Evolutionary conservation across 2,797 vertebrate species (phyloP).

Genomic region (Pogoniulus pusillus): DNA sequence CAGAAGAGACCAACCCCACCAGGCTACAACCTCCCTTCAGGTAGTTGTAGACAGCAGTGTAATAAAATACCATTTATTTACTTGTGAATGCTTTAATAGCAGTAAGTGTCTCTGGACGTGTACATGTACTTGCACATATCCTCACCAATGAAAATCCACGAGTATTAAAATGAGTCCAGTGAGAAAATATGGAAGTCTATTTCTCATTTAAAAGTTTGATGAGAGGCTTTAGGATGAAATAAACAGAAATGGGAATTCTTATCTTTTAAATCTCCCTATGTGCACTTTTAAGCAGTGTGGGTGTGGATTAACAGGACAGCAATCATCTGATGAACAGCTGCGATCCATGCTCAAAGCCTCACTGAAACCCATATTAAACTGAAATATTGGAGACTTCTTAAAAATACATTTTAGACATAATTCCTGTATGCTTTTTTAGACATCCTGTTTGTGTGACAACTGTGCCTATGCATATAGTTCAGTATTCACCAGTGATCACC

Average conservation of each 20-base stretch:
- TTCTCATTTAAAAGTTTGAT: not conserved
- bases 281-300: not conserved
- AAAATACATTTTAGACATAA: not conserved
- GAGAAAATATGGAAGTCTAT: not conserved
- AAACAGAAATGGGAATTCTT: not conserved
- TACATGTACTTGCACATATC: not conserved
- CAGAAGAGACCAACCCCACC: too few species aligned
- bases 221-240: not conserved
- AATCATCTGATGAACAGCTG: conserved; percentile 13
- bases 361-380: not conserved
- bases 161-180: not conserved
- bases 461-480: not conserved
- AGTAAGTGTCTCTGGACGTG: not conserved
- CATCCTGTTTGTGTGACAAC: not conserved
- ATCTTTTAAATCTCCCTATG: not conserved
- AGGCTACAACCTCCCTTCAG: too few species aligned
- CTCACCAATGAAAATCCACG: not conserved
- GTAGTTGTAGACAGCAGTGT: too few species aligned
- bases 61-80: not conserved
- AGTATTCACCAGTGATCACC: not conserved
- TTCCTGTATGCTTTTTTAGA: not conserved
- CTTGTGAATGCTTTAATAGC: not conserved
- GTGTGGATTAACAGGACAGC: not conserved
- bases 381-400: not conserved
- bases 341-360: not conserved